Conservation (phyloP, 2,888 invertebrate species). For the Drosophila stalkeri region DNA sequence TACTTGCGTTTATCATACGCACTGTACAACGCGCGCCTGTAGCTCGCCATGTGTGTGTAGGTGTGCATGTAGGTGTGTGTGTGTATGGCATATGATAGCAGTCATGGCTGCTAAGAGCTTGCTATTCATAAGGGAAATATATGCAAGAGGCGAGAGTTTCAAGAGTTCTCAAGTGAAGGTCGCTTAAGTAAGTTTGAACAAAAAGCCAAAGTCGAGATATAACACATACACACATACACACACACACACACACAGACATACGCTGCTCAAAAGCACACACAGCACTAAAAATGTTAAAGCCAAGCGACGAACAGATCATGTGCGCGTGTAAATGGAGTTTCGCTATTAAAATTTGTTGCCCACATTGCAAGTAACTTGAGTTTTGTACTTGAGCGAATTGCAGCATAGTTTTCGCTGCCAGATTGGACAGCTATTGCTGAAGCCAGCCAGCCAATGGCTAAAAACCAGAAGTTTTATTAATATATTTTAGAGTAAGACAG, state of each 20-base stretch:
- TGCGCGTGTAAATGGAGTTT: conserved; percentile 23
- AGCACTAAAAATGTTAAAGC: conserved; percentile 22
- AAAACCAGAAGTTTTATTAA: background rate
- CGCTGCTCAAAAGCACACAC: conserved; percentile 5
- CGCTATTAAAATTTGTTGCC: conserved; percentile 2
- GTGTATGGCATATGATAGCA: conserved; percentile 25
- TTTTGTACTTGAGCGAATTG: background rate
- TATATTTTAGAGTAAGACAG: background rate
- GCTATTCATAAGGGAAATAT: conserved; percentile 52
- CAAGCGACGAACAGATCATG: conserved; percentile 15
- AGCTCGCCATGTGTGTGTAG: conserved; percentile 6
- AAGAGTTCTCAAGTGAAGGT: conserved; percentile 62
- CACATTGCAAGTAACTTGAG: conserved; percentile 1
- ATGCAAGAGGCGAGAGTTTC: conserved; percentile 49
- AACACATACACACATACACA: background rate
- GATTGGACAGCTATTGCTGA: conserved; percentile 13
- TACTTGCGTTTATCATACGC: conserved; percentile 70
- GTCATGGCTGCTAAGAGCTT: conserved; percentile 28
- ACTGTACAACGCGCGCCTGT: conserved; percentile 32
- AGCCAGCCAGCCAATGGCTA: background rate
- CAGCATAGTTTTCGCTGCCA: background rate
- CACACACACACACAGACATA: background rate
- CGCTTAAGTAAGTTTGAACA: conserved; percentile 66
- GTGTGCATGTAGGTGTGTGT: conserved; percentile 17
- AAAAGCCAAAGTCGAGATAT: conserved; percentile 44